Evolutionary conservation across 2,888 invertebrate genomes (phyloP).

Genomic region (Andrena marginata): DNA sequence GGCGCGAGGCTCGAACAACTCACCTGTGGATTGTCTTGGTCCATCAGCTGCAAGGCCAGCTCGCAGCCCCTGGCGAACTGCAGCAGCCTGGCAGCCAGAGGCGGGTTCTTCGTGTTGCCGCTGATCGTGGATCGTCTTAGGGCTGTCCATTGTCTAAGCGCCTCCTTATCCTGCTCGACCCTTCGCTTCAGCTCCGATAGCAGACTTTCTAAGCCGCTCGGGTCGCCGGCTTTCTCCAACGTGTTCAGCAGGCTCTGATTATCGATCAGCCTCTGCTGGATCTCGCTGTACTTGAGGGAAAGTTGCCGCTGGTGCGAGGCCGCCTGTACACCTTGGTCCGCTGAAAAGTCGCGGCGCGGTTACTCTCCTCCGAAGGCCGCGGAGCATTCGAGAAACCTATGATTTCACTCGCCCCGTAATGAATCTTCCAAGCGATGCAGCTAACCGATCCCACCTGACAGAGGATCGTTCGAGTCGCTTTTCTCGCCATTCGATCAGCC

Average conservation of each 20-base stretch:
- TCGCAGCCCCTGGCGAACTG: constrained; percentile 91
- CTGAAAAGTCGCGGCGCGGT: constrained; percentile 56
- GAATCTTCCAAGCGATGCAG: neutral
- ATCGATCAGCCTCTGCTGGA: constrained; percentile 95
- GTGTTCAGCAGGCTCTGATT: constrained; percentile 95
- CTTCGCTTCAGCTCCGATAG: constrained; percentile 91
- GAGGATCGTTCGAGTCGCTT: neutral
- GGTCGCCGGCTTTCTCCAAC: constrained; percentile 88
- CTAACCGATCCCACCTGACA: too few relatives aligned
- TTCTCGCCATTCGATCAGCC: neutral
- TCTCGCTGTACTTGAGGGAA: constrained; percentile 93
- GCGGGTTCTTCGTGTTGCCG: constrained; percentile 76
- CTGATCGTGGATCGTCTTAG: constrained; percentile 84
- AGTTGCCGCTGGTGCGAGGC: constrained; percentile 95
- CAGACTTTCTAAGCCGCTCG: constrained; percentile 91
- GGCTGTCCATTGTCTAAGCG: constrained; percentile 89
- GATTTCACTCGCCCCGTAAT: constrained; percentile 1
- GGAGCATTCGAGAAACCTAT: constrained; percentile 23
- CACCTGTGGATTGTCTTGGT: constrained; percentile 79
- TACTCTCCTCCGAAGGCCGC: constrained; percentile 19
- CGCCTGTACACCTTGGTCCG: constrained; percentile 80
- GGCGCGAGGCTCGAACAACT: neutral
- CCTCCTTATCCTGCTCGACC: constrained; percentile 96
- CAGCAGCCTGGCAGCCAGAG: constrained; percentile 89
- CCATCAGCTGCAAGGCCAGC: constrained; percentile 92